Percentiles rank a stretch among this genome's conserved stretches.
phyloP scores from a whole-genome alignment of 2,888 invertebrate species.

The Leucophora obtusa region DNA sequence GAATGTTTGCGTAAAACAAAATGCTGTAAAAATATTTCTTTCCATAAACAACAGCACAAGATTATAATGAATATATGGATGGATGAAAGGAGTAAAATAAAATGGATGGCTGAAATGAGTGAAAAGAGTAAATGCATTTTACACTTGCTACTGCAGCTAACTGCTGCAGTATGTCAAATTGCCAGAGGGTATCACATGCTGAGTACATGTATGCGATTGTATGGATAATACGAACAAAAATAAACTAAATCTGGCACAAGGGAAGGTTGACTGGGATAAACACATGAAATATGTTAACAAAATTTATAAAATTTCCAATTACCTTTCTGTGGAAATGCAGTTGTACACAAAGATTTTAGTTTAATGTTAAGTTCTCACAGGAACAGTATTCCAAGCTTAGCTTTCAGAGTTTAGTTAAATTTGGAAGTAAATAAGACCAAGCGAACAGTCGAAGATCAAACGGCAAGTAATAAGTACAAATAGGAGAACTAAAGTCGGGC shows the following conservation, averaged over 20 bases:
- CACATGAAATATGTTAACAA: no score
- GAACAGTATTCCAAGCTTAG: no score
- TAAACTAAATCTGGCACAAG: slow-evolving; percentile 4
- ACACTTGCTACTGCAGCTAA: slow-evolving; percentile 20
- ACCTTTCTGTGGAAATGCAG: no score
- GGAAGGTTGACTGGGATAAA: background rate
- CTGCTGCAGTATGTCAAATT: slow-evolving; percentile 56
- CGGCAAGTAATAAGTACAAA: no score
- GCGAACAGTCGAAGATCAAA: no score
- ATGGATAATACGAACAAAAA: background rate
- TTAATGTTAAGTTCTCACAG: no score
- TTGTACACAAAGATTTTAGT: no score
- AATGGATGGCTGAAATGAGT: slow-evolving; percentile 23
- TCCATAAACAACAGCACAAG: slow-evolving; percentile 5
- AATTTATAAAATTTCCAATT: no score
- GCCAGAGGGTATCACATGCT: slow-evolving; percentile 33
- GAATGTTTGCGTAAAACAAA: background rate
- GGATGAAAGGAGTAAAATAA: slow-evolving; percentile 25
- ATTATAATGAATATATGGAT: slow-evolving; percentile 32
- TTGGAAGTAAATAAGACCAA: no score
- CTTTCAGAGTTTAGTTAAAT: no score
- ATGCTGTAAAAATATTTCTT: slow-evolving; percentile 19
- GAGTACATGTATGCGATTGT: background rate
- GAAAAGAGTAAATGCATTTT: slow-evolving; percentile 46
- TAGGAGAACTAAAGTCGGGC: no score